Conservation (phyloP, 2,797 vertebrate genomes). For the Sebastes taczanowskii region DNA sequence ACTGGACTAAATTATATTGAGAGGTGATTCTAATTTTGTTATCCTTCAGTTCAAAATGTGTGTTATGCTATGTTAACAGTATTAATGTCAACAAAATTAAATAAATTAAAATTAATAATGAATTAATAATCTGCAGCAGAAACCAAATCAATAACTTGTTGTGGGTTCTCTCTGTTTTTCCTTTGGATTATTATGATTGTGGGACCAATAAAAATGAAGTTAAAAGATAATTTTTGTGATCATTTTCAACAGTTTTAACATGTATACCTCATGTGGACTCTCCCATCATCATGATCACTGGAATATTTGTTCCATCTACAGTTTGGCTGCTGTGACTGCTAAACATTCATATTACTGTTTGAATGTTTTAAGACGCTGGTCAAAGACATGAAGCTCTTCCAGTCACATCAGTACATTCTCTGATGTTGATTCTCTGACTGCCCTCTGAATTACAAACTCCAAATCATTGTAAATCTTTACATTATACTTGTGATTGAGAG, state of each 20-base stretch:
- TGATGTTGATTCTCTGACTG: no score
- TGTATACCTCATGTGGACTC: neutral
- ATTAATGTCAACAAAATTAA: neutral
- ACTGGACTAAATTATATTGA: no score
- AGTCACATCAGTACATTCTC: neutral
- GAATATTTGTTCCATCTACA: neutral
- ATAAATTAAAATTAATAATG: neutral
- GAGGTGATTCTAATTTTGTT: no score
- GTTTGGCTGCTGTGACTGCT: neutral
- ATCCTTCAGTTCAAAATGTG: neutral
- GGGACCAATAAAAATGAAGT: neutral
- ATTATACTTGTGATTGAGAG: no score
- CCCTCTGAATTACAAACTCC: no score
- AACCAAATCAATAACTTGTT: neutral
- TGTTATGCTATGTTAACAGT: neutral
- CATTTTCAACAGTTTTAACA: neutral
- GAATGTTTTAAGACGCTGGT: neutral
- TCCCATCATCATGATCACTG: neutral
- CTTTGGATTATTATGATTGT: neutral
- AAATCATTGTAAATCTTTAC: no score
- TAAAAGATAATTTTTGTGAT: neutral
- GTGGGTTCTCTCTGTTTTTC: neutral
- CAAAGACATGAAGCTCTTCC: neutral
- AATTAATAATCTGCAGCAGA: neutral
- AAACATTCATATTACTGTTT: neutral